phyloP scores from a whole-genome alignment of 2,888 invertebrate species.

The Stenoptilia bipunctidactyla region DNA sequence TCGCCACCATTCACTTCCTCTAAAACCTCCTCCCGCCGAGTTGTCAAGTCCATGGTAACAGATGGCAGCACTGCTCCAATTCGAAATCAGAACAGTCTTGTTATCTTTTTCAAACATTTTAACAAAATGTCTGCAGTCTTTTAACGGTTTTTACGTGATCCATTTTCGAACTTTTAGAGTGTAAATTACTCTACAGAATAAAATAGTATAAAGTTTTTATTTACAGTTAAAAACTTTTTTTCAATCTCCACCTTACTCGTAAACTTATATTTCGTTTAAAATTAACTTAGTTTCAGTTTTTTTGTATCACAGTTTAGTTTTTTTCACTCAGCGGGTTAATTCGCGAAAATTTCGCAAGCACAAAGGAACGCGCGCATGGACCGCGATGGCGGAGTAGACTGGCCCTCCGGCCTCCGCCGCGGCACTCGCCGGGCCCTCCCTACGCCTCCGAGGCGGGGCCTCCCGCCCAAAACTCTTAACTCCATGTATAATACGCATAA shows the following conservation, averaged over 20 bases:
- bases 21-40: slow-evolving; percentile 46
- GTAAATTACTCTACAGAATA: too few species aligned
- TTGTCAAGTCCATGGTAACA: slow-evolving; percentile 61
- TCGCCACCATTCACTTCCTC: slow-evolving; percentile 38
- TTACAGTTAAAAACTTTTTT: not conserved
- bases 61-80: slow-evolving; percentile 17
- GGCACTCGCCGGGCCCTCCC: slow-evolving; percentile 51
- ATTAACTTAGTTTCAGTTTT: too few species aligned
- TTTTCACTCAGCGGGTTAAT: slow-evolving; percentile 2
- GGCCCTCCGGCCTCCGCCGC: slow-evolving; percentile 48
- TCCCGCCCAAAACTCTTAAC: slow-evolving; percentile 27
- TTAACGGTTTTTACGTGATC: slow-evolving; percentile 5
- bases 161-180: too few species aligned
- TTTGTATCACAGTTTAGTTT: not conserved
- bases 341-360: slow-evolving; percentile 21
- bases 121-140: slow-evolving; percentile 7
- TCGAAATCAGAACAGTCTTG: slow-evolving; percentile 14
- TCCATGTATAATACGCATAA: slow-evolving; percentile 14
- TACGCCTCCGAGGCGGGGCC: slow-evolving; percentile 52
- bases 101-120: slow-evolving; percentile 18
- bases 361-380: slow-evolving; percentile 48
- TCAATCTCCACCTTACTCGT: not conserved
- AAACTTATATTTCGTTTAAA: too few species aligned
- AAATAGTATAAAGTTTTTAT: too few species aligned
- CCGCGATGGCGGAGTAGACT: slow-evolving; percentile 56